Evolutionary conservation across 2,797 vertebrate species (phyloP), one percentile per base, ranked within the genome.

Genomic region (Neosalanx taihuensis): DNA sequence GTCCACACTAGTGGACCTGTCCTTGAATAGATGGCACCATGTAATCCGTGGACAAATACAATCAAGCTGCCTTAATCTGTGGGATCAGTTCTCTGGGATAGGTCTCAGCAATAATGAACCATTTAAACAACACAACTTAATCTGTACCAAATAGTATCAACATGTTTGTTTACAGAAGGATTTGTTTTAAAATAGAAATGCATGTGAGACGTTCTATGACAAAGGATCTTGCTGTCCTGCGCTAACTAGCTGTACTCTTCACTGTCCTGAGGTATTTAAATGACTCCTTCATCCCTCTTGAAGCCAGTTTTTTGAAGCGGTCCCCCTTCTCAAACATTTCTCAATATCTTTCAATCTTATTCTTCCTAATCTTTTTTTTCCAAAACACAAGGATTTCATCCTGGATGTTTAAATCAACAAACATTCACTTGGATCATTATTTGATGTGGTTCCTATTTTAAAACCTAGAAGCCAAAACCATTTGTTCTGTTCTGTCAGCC

Each of bases 31-130:
- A 65, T 67, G 73, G 74, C 76, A 74, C 70, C 67, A n/a, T 77
- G 68, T 76, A 81, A 86, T 79, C 84, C 79, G n/a, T 56, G 58
- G 76, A 77, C 82, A 84, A 86, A 86, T 83, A 78, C 76, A 23
- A 53, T 57, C 79, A 77, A 81, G 76, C 74, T 69, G 73, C 69
- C 72, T 74, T 83, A 80, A 84, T 84, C 83, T 78, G 76, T 30
- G 53, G 80, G 85, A 84, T 83, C 76, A 79, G 72, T 64, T 67
- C 41, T 63, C 66, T 57, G 69, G 74, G 51, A 72, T 62, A 71
- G 80, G 67, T 13, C 82, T 79, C 79, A 76, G 75, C 81, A 83
- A 79, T 78, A 83, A 85, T 71, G 73, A 71, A 72, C 76, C 79
- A 73, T 77, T 81, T 78, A 75, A 84, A 77, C 78, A 80, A 74